Evolutionary conservation across 2,113 vertebrate species (phyloP).

Genomic region (Centrocercus urophasianus): DNA sequence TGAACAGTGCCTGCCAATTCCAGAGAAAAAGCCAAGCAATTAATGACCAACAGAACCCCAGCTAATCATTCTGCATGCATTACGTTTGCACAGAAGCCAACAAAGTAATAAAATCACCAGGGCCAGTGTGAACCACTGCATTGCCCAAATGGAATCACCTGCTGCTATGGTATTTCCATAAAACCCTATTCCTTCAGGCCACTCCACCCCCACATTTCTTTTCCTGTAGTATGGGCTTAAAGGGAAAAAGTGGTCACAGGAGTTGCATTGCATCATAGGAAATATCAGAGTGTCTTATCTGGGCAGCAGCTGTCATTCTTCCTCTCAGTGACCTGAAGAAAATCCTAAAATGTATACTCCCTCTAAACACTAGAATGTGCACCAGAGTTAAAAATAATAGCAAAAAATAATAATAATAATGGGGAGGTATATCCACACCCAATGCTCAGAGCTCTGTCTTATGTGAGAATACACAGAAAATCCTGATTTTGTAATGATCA

Average conservation of each 20-base stretch:
- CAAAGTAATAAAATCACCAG: not conserved
- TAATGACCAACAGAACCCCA: not conserved
- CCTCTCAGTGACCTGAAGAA: not conserved
- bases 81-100: not conserved
- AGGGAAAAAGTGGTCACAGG: fast-evolving
- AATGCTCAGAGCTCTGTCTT: not conserved
- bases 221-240: not conserved
- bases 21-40: not conserved
- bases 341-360: not conserved
- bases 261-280: not conserved
- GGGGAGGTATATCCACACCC: fast-evolving
- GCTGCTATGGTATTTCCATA: not conserved
- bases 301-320: not conserved
- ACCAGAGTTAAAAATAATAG: not conserved
- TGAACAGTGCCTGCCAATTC: not conserved
- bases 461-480: not conserved
- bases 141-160: not conserved
- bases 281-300: not conserved
- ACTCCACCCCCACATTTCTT: not conserved
- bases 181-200: not conserved
- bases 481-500: not conserved
- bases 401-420: not conserved
- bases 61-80: not conserved
- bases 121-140: not conserved
- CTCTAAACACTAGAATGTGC: fast-evolving